Conservation (phyloP, 1,140 invertebrate genomes). For the Diprion similis region DNA sequence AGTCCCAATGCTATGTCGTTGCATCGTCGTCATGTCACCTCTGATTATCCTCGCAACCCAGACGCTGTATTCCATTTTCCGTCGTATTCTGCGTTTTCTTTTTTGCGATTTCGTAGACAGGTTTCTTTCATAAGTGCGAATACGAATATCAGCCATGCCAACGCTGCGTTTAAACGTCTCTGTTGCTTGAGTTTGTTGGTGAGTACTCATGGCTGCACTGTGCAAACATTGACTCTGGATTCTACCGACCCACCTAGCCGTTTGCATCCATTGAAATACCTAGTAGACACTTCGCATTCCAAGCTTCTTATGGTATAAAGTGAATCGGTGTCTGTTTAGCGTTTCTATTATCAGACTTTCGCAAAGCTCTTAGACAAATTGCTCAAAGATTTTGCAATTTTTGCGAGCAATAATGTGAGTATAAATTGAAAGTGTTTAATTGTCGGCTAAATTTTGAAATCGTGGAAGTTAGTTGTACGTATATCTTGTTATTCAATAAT, state of each 20-base stretch:
- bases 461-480: too few species aligned
- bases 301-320: neutral
- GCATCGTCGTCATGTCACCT: neutral
- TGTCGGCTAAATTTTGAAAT: too few species aligned
- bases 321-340: too few species aligned
- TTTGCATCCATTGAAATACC: neutral
- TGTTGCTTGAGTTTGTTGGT: neutral
- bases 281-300: neutral
- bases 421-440: too few species aligned
- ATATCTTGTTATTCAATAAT: too few species aligned
- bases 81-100: neutral
- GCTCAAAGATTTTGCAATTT: too few species aligned
- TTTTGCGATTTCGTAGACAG: neutral
- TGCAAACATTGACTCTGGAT: neutral
- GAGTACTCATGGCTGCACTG: neutral
- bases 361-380: too few species aligned
- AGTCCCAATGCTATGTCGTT: neutral
- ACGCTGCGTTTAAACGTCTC: neutral
- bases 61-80: too few species aligned
- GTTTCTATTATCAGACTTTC: too few species aligned
- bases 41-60: too few species aligned
- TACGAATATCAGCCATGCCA: neutral
- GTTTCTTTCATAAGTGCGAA: neutral
- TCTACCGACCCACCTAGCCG: neutral
- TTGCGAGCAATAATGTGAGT: too few species aligned